Evolutionary conservation across 1,140 invertebrate genomes (phyloP), one percentile per base, ranked within the genome.

Genomic region (Leptonema lineaticorne): DNA sequence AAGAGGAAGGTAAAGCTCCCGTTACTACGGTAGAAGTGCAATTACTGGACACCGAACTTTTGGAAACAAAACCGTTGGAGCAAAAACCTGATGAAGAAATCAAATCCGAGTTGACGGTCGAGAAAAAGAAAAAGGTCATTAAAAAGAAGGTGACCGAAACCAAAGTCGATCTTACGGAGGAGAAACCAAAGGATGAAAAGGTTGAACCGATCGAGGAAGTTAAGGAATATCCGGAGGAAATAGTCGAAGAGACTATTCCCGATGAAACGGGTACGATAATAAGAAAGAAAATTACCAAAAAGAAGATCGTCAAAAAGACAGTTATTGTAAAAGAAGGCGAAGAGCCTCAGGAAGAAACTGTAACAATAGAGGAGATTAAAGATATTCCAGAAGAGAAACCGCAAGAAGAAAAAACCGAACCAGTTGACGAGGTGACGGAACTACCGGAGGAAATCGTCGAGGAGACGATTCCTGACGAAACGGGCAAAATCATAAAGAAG

Each of bases 141-240:
- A 67, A 57, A 33, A 67, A 58, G 28, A 65, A 65, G 27, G 18
- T 46, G 3, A 58, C 24, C 29, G 63, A 11, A 26, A 33, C 71
- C 70, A 64, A 62, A 0, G 69, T 67, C 45, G 69, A 58, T 58
- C 9, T 70, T 74, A 45, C 24, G 45, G 20, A 46, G 1, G 53
- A 67, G 45, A 24, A 67, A 64, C 63, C 75, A 67, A 62, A 71
- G 59, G 69, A 76, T 28, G 64, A 70, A 75, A 63, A 76, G 74
- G 7, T 69, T 75, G 53, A 74, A 53, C 53, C 66, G 1, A 30
- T 63, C 37, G 62, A 68, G 67, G 64, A 67, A 59, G 63, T 78
- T n/a, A 75, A 79, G 57, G 79, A 82, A 74, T 41, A 77, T n/a
- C 80, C 79, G 16, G 79, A 82, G 75, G 74, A 71, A 30, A 57